Base-by-base conservation (phyloP, 1,140 invertebrate genomes). In the Tetragnatha versicolor region DNA sequence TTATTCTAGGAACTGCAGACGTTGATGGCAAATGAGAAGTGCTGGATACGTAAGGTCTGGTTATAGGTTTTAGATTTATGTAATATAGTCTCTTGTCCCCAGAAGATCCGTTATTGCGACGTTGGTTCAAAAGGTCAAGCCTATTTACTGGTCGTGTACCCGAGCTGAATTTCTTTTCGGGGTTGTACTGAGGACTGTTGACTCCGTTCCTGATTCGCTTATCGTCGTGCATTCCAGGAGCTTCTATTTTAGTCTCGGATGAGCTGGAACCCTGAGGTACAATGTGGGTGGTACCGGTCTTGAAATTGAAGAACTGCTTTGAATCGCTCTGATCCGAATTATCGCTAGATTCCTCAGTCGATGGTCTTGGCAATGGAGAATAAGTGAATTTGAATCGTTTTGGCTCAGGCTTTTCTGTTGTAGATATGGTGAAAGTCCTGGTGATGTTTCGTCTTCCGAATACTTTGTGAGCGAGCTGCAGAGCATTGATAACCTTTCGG, bases 361-460 rank as follows among this genome's bases (percentile, higher is more conserved):
- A 14, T 17, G 31, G 27, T 37, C 60, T 39, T 27, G 39, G 47
- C 9, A 70, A 3, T 29, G 73, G 20, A 33, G 73, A 17, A 42
- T 66, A 65, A 22, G 73, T 66, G 31, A 55, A 65, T 66, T 77
- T 66, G 31, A 65, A 33, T 42, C 39, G 33, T 12, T 39, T 70
- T 5, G 31, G 17, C 25, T 70, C 39, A 29, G 73, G 45, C 22
- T 29, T 77, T 10, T 20, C 42, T 42, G 47, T 77, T 22, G 73
- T 42, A 35, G 72, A 42, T 45, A 29, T 31, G 31, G 17, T 12
- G 53, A 60, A 45, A 35, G 12, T 2, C 49, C 31, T 33, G 6
- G 60, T 66, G 3, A 65, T 31, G 31, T 77, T 77, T 53, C 61
- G 65, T 27, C 73, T 51, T n/a, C 73, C 73, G 2, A 77, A 55